Evolutionary conservation across 2,888 invertebrate species (phyloP).

Genomic region (Chesias legatella): DNA sequence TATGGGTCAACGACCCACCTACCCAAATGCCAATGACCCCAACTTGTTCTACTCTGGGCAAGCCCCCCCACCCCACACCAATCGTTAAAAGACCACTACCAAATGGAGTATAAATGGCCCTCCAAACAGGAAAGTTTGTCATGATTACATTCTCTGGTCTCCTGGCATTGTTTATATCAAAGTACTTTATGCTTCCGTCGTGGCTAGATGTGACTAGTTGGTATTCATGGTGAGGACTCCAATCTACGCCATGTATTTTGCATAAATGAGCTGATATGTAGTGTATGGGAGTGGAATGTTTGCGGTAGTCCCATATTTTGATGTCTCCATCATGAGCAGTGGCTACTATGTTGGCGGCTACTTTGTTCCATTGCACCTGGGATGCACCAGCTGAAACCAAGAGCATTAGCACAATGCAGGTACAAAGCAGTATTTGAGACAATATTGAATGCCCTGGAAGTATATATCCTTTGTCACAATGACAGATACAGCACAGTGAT

Average conservation of each 20-base stretch:
- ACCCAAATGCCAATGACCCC: conserved; percentile 79
- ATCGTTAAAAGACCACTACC: conserved; percentile 95
- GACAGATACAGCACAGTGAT: too few species aligned
- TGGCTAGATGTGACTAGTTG: conserved; percentile 95
- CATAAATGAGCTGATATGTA: conserved; percentile 95
- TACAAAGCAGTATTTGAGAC: background rate
- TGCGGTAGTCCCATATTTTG: conserved; percentile 96
- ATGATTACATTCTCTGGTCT: conserved; percentile 91
- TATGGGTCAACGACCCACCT: conserved; percentile 87
- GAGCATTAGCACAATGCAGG: background rate
- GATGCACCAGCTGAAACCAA: conserved; percentile 88
- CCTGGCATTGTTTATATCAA: conserved; percentile 92
- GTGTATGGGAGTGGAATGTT: conserved; percentile 91
- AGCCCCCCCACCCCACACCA: conserved; percentile 92
- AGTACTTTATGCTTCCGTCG: conserved; percentile 97
- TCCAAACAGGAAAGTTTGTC: conserved; percentile 94
- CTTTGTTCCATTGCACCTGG: conserved; percentile 96
- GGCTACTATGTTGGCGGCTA: conserved; percentile 90
- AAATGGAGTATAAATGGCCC: conserved; percentile 95
- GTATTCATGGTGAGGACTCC: conserved; percentile 93
- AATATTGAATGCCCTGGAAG: too few species aligned
- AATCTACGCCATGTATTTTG: conserved; percentile 96
- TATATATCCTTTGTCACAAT: too few species aligned
- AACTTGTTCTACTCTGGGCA: conserved; percentile 88
- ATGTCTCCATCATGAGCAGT: conserved; percentile 98